A percentile compares a stretch with the other conserved stretches of the same genome.
Conservation (phyloP, 2,113 vertebrate species). For the Chaenogobius annularis region DNA sequence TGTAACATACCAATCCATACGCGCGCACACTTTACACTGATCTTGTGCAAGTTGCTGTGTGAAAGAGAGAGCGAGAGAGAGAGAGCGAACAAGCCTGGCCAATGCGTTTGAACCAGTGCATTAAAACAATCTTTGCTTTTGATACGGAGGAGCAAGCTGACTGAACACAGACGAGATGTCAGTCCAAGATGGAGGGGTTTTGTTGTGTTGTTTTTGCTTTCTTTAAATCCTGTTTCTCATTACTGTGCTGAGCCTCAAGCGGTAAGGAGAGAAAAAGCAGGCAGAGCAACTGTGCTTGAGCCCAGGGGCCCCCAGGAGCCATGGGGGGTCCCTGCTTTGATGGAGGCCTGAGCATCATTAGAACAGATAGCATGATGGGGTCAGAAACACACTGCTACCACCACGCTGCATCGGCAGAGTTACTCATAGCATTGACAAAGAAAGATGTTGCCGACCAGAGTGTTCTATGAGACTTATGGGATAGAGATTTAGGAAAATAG, state of each 20-base stretch:
- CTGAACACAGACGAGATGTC: slow-evolving; percentile 68
- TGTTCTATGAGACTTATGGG: slow-evolving; percentile 32
- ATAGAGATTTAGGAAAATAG: slow-evolving; percentile 21
- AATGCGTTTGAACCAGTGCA: slow-evolving; percentile 69
- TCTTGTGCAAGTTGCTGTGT: slow-evolving; percentile 42
- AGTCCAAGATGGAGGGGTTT: slow-evolving; percentile 62
- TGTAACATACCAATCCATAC: slow-evolving; percentile 72
- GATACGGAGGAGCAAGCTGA: slow-evolving; percentile 63
- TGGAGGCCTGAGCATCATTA: slow-evolving; percentile 79
- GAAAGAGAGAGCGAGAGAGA: slow-evolving; percentile 42
- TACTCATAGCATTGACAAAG: slow-evolving; percentile 51
- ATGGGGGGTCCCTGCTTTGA: slow-evolving; percentile 75
- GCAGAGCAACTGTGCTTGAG: slow-evolving; percentile 65
- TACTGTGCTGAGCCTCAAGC: slow-evolving; percentile 65
- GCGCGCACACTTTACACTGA: slow-evolving; percentile 49
- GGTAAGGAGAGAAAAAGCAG: slow-evolving; percentile 45
- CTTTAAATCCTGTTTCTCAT: slow-evolving; percentile 73
- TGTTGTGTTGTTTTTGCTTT: slow-evolving; percentile 67
- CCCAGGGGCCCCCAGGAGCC: slow-evolving; percentile 68
- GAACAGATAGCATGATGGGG: slow-evolving; percentile 71
- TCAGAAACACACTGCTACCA: slow-evolving; percentile 64
- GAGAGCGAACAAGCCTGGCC: slow-evolving; percentile 64
- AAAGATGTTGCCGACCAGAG: slow-evolving; percentile 35
- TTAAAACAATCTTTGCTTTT: slow-evolving; percentile 76
- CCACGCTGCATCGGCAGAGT: slow-evolving; percentile 44